Evolutionary conservation across 2,113 vertebrate species (phyloP), one percentile per base, ranked within the genome.

Genomic region (Elaphurus davidianus): DNA sequence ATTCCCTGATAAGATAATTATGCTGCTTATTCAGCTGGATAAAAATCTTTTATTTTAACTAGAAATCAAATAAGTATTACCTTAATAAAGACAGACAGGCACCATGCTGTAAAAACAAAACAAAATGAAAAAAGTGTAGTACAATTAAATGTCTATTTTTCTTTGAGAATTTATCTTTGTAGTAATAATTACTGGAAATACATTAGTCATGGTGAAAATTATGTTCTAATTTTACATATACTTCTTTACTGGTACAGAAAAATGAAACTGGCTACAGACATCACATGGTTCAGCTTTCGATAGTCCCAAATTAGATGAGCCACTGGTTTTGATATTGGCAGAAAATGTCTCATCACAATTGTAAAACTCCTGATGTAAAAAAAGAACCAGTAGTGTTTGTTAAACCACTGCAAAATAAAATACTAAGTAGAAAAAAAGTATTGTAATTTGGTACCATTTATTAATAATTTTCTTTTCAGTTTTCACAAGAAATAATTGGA

Each of bases 41-140:
- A 87, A 52, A 43, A 94, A 95, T 74, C 59, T 97, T 94, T 89
- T 82, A 52, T 96, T 96, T 97, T 94, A 97, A 95, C 28, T 47
- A 90, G 67, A 96, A 55, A 94, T 57, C 50, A 96, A 92, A 30
- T 45, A 94, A 64, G 12, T 90, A n/a, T 67, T 90, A 52, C 25
- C 45, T 87, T 93, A 93, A 62, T 88, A 89, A 89, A 97, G 62
- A 64, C 55, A 98, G 76, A 67, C 62, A 93, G 62, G 50, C 50
- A 95, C 25, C 87, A 94, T 76, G 9, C n/a, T 76, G 36, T 95
- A 88, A 96, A 94, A 97, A 71, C 33, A 84, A 97, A 92, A 90
- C 36, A 95, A 89, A 86, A 89, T 33, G 6, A 64, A 71, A 27
- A 81, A 90, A 74, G 8, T 47, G 81, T 87, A 40, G 8, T 79